These are phyloP conservation scores for Papilio elwesi DNA, from an alignment of 2,888 invertebrate genomes.

Conservation along the genomic window DNA sequence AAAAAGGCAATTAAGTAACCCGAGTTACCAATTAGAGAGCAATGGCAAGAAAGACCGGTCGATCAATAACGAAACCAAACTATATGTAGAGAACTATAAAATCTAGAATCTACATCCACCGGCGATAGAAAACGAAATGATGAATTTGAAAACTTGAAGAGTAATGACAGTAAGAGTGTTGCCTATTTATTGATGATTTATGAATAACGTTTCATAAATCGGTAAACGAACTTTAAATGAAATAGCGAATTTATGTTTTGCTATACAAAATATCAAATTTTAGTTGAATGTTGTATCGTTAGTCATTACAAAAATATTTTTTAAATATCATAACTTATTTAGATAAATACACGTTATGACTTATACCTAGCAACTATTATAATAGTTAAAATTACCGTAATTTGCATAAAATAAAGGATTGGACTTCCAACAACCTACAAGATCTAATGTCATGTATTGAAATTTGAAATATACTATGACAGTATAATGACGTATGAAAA, in stretches of 20 bases:
- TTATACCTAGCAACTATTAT: too few relatives aligned
- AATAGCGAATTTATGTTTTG: too few relatives aligned
- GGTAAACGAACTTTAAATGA: background rate
- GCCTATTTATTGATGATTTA: conserved; percentile 1
- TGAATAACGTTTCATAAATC: background rate
- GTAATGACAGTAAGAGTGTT: conserved; percentile 28
- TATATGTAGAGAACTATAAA: too few relatives aligned
- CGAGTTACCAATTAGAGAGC: background rate
- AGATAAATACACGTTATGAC: too few relatives aligned
- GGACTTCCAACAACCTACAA: too few relatives aligned
- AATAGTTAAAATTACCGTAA: too few relatives aligned
- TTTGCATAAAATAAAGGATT: too few relatives aligned
- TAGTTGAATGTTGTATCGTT: too few relatives aligned
- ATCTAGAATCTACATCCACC: background rate
- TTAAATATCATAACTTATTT: too few relatives aligned
- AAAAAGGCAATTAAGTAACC: conserved; percentile 7
- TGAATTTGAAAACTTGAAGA: conserved; percentile 20
- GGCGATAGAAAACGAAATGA: conserved; percentile 19
- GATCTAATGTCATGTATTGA: too few relatives aligned
- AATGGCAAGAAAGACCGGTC: conserved; percentile 4
- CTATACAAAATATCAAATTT: too few relatives aligned
- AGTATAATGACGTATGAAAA: conserved; percentile 1
- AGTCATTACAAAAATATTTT: too few relatives aligned
- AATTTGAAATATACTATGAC: background rate
- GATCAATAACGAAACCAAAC: conserved; percentile 26